phyloP scores from a whole-genome alignment of 1,140 invertebrate genomes.

The Holotrichia oblita region DNA sequence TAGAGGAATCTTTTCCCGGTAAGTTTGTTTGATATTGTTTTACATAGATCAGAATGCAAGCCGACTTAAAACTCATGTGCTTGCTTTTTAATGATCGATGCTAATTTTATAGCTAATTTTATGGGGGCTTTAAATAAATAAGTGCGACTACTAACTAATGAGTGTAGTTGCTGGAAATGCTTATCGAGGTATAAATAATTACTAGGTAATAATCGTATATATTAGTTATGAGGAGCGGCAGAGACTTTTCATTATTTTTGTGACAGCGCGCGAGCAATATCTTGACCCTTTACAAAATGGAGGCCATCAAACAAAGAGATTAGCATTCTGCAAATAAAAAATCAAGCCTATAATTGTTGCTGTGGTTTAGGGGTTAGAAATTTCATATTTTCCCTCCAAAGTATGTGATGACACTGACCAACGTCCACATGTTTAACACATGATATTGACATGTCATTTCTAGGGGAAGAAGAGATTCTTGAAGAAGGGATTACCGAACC shows the following conservation, averaged over 20 bases:
- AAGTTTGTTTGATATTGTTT: conserved; percentile 62
- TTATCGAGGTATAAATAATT: conserved; percentile 44
- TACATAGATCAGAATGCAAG: too few relatives aligned
- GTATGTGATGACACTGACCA: conserved; percentile 56
- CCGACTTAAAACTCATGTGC: conserved; percentile 49
- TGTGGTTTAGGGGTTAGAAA: conserved; percentile 54
- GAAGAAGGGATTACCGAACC: conserved; percentile 70
- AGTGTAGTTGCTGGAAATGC: neutral
- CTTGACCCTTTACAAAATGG: conserved; percentile 73
- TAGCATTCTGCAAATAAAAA: conserved; percentile 62
- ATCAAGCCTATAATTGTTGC: conserved; percentile 44
- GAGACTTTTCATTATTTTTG: conserved; percentile 63
- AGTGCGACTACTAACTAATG: neutral
- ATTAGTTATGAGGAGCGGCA: conserved; percentile 53
- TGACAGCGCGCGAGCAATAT: conserved; percentile 63
- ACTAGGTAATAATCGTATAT: conserved; percentile 54
- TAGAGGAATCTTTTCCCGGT: conserved; percentile 82
- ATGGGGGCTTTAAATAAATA: neutral
- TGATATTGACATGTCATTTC: conserved; percentile 52
- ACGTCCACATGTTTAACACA: conserved; percentile 54
- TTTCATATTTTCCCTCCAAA: conserved; percentile 58
- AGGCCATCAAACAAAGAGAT: conserved; percentile 75
- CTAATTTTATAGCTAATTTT: conserved; percentile 6
- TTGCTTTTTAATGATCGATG: conserved; percentile 40
- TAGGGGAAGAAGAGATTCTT: conserved; percentile 76